Percentiles rank a stretch among this genome's conserved stretches.
These are phyloP conservation scores for Synergus umbraculus DNA, from an alignment of 2,888 invertebrate genomes.

Conservation along the genomic window DNA sequence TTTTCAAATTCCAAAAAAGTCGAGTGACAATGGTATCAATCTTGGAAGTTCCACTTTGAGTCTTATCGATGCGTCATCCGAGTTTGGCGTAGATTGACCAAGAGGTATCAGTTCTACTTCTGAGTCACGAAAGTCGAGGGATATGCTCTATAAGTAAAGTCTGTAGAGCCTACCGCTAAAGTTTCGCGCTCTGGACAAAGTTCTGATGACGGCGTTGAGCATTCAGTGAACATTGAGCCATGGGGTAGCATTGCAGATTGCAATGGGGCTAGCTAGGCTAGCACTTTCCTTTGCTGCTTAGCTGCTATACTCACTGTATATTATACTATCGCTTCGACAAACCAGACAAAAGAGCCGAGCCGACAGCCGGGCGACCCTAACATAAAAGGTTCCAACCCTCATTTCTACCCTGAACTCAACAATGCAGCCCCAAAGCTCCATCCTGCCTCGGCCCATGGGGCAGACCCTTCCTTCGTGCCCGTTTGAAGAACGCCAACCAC, in stretches of 20 bases:
- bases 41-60: too few relatives aligned
- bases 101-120: not conserved
- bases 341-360: constrained; percentile 68
- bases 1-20: not conserved
- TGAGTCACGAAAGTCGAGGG: not conserved
- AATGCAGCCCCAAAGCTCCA: constrained; percentile 49
- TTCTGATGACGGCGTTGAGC: not conserved
- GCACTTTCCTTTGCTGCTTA: constrained; percentile 53
- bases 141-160: not conserved
- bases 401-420: constrained; percentile 55
- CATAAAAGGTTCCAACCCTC: constrained; percentile 67
- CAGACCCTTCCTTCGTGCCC: constrained; percentile 45
- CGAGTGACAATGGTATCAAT: not conserved
- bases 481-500: constrained; percentile 44
- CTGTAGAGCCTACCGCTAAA: not conserved
- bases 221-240: not conserved
- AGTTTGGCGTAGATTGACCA: not conserved
- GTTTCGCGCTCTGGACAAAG: not conserved
- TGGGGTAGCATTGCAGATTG: constrained; percentile 1
- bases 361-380: constrained; percentile 70
- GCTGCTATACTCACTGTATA: not conserved
- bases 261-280: not conserved
- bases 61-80: too few relatives aligned
- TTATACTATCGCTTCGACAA: constrained; percentile 53
- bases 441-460: constrained; percentile 50